Percentiles rank a stretch among this genome's conserved stretches.
phyloP scores from a whole-genome alignment of 2,888 invertebrate genomes.

The Cryptus armator region DNA sequence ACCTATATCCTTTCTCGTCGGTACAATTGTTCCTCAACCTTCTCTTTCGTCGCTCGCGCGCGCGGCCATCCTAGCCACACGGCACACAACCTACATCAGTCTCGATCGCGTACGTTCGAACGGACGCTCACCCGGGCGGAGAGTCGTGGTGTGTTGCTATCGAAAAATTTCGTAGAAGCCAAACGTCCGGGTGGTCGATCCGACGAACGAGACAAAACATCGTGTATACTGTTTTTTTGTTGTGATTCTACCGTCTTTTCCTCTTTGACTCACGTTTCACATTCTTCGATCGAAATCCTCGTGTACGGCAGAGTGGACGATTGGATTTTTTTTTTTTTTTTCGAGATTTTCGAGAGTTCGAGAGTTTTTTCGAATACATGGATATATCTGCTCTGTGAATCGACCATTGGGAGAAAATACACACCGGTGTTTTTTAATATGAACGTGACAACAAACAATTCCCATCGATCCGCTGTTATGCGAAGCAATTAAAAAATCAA shows the following conservation, averaged over 20 bases:
- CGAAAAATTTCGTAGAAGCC: constrained; percentile 19
- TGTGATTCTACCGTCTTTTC: no score
- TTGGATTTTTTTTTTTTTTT: not conserved
- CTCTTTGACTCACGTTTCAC: not conserved
- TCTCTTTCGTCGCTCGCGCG: constrained; percentile 16
- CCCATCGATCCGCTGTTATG: no score
- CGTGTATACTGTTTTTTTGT: not conserved
- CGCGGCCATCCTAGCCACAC: not conserved
- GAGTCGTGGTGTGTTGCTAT: constrained; percentile 8
- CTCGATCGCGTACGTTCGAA: constrained; percentile 22
- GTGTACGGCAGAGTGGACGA: not conserved
- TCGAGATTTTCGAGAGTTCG: not conserved
- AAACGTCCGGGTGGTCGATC: constrained; percentile 32
- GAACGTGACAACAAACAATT: no score
- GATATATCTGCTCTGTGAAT: no score
- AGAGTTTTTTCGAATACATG: no score
- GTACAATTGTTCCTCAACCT: constrained; percentile 40
- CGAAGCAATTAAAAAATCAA: no score
- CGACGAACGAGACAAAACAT: constrained; percentile 11
- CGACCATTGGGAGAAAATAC: no score
- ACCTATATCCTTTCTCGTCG: constrained; percentile 39
- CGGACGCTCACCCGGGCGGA: not conserved
- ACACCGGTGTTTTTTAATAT: no score
- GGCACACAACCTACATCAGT: constrained; percentile 4
- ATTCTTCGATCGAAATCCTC: not conserved